Evolutionary conservation across 2,113 vertebrate genomes (phyloP).

Genomic region (Scortum barcoo): DNA sequence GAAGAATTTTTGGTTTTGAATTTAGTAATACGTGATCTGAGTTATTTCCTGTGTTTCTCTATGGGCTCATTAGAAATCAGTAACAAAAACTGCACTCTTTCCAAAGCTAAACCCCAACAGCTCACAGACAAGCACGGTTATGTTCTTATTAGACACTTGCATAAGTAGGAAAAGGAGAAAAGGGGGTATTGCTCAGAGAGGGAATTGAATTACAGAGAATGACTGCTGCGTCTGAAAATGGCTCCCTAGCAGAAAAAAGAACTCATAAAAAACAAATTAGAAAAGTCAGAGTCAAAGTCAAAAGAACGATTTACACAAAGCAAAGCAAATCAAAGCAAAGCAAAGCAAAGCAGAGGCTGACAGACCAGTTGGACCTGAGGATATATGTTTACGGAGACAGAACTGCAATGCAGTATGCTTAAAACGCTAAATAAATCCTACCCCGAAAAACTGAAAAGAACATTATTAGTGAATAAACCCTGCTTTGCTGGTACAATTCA

Average conservation of each 20-base stretch:
- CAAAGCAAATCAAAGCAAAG: too few species aligned
- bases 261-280: slow-evolving; percentile 1
- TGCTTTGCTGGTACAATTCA: background rate
- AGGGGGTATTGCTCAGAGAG: background rate
- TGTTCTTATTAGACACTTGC: background rate
- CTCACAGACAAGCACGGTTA: background rate
- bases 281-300: slow-evolving; percentile 10
- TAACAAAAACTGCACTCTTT: background rate
- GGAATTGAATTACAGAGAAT: background rate
- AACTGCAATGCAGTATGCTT: background rate
- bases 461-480: background rate
- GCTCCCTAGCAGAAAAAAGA: background rate
- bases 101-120: background rate
- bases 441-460: background rate
- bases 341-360: background rate
- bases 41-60: background rate
- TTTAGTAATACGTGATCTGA: background rate
- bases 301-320: background rate
- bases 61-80: background rate
- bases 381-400: background rate
- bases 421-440: background rate
- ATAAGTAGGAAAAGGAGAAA: background rate
- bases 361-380: background rate
- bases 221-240: background rate
- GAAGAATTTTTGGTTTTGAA: too few species aligned